Base-by-base conservation (phyloP, 2,113 vertebrate genomes). In the Stigmatopora argus region DNA sequence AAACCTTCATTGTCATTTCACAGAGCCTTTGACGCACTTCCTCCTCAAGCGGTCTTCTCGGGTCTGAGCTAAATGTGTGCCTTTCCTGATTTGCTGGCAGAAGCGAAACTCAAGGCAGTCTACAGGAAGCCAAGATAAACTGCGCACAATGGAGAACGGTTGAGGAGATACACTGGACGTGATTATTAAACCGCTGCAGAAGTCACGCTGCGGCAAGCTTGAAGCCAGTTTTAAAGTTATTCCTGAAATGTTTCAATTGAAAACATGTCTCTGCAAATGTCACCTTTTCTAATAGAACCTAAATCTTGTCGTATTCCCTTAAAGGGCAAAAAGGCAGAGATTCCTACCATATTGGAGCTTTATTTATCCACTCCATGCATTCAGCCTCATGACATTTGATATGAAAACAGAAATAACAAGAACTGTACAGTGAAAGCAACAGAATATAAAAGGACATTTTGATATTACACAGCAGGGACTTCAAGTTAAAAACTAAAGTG, bases 61-160 rank as follows among this genome's bases (percentile, higher is more conserved):
- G 49, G 51, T 69, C 71, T 58, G 65, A 69, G 71, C 62, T 73
- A 71, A 74, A 85, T 75, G 52, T 79, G 70, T 72, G 70, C 71
- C 57, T 84, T 89, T 90, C 84, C 89, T 84, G 85, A 72, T 70
- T 69, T 51, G 46, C 21, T 59, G 45, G 68, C 67, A 86, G 82
- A 85, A 85, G 72, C 66, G 63, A 83, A 82, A 84, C 78, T 67
- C 77, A 67, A 60, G 79, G 64, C 63, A 5, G 68, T 72, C 26
- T 46, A 71, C 65, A 83, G 82, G 75, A 85, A 77, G 70, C 66
- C 47, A 0, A 48, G 57, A 23, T 49, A 70, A 74, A 82, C 14
- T 65, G 26, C 18, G 52, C 69, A 80, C 51, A 60, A 55, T 68
- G 69, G 64, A 44, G 59, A 72, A 77, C 60, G 66, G 47, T 26